A percentile compares a stretch with the other conserved stretches of the same genome.
Evolutionary conservation across 2,797 vertebrate species (phyloP).

Genomic region (Hydrolagus colliei): DNA sequence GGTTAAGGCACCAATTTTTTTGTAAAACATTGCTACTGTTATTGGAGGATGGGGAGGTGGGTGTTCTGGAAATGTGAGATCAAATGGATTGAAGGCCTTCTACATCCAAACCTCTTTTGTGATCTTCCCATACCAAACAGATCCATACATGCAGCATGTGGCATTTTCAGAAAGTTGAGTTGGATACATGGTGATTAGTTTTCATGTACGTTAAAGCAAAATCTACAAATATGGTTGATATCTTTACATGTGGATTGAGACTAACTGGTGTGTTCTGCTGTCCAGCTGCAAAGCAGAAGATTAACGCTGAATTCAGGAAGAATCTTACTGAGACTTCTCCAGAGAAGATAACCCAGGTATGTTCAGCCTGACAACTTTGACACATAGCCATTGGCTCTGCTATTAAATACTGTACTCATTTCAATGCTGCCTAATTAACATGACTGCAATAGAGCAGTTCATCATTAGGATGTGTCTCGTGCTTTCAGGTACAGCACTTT

Average conservation of each 20-base stretch:
- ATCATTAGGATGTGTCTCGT: neutral
- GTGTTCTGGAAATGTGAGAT: no score
- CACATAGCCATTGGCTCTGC: neutral
- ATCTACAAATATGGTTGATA: no score
- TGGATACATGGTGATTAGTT: no score
- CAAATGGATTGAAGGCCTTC: no score
- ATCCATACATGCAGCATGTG: no score
- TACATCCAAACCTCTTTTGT: no score
- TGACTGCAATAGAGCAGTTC: neutral
- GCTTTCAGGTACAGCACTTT: neutral
- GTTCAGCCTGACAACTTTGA: neutral
- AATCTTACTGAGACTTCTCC: slow-evolving; percentile 17
- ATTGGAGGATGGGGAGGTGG: no score
- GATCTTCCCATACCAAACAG: no score
- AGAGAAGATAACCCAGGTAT: slow-evolving; percentile 20
- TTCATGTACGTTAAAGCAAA: no score
- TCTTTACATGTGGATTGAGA: neutral
- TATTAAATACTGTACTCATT: neutral
- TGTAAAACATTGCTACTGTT: no score
- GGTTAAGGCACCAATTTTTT: no score
- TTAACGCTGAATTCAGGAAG: slow-evolving; percentile 29
- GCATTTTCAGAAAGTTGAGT: no score
- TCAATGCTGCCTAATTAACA: neutral
- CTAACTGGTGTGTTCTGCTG: neutral
- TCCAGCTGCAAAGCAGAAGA: slow-evolving; percentile 25